Evolutionary conservation across 1,140 invertebrate genomes (phyloP).

Genomic region (Meloidogyne exigua): DNA sequence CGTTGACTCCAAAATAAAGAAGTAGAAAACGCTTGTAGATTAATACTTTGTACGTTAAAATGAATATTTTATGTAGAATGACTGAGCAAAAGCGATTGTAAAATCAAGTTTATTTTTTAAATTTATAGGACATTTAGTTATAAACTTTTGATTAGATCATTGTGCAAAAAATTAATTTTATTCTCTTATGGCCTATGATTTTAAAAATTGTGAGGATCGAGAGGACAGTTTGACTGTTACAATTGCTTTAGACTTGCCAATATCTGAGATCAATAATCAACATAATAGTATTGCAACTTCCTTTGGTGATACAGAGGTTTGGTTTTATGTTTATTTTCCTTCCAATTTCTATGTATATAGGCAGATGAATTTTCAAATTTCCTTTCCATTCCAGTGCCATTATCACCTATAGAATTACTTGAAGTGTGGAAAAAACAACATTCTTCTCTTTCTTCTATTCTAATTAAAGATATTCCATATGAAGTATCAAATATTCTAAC

Average conservation of each 20-base stretch:
- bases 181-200: background rate
- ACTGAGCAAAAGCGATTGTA: no score
- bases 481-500: slow-evolving; percentile 4
- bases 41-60: no score
- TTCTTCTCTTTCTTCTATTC: background rate
- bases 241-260: slow-evolving; percentile 18
- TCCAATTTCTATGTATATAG: background rate
- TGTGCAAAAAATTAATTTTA: background rate
- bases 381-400: background rate
- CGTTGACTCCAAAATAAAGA: no score
- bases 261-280: background rate
- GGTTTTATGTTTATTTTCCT: background rate
- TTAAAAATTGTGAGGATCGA: background rate
- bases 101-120: no score
- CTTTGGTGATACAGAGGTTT: background rate
- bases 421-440: background rate
- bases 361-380: background rate
- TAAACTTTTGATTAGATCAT: no score
- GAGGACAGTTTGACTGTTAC: slow-evolving; percentile 13
- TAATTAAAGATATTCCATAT: background rate
- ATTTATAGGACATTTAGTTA: no score
- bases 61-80: no score
- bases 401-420: background rate
- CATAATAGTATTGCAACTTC: background rate
- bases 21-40: no score